These are phyloP conservation scores for Syngnathus rostellatus DNA, from an alignment of 2,797 vertebrate species.

Conservation along the genomic window DNA sequence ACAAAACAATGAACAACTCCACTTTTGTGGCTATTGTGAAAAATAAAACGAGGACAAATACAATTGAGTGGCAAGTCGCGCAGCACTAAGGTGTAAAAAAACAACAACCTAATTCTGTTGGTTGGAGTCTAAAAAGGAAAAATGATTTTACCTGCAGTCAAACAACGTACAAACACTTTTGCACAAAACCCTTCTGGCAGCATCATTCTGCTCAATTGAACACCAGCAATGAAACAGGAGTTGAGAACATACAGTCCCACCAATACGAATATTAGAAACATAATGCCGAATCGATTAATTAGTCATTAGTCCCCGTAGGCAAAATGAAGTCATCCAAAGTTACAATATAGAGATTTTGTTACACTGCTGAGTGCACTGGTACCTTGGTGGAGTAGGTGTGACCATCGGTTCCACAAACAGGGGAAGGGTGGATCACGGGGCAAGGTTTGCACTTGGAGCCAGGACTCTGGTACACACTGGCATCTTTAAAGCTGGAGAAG, in stretches of 20 bases:
- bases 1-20: too few relatives aligned
- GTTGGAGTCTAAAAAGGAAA: neutral
- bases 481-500: slow-evolving; percentile 78
- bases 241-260: neutral
- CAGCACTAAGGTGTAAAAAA: too few relatives aligned
- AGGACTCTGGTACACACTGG: slow-evolving; percentile 74
- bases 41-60: too few relatives aligned
- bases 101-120: neutral
- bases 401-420: slow-evolving; percentile 89
- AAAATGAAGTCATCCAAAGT: neutral
- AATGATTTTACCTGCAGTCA: neutral
- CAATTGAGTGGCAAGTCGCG: too few relatives aligned
- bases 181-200: neutral
- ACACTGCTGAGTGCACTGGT: neutral
- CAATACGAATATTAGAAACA: neutral
- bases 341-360: neutral
- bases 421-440: slow-evolving; percentile 75
- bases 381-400: slow-evolving; percentile 92
- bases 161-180: too few relatives aligned
- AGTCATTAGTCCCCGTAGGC: too few relatives aligned
- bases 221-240: neutral
- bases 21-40: too few relatives aligned
- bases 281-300: too few relatives aligned
- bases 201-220: neutral
- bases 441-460: slow-evolving; percentile 82